Percentiles rank a stretch among this genome's conserved stretches.
Conservation (phyloP, 2,888 invertebrate species). For the Empis stercorea region DNA sequence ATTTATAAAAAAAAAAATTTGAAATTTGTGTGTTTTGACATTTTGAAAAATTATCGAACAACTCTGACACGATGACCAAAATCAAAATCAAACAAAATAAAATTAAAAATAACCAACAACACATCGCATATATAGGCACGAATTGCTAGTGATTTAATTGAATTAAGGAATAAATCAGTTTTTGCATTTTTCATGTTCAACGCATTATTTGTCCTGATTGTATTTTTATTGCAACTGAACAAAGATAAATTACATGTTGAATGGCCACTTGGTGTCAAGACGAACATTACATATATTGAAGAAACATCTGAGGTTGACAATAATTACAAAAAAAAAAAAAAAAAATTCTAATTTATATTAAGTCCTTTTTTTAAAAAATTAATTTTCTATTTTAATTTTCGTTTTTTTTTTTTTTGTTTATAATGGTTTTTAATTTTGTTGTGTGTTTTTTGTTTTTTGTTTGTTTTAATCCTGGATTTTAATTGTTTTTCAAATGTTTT, state of each 20-base stretch:
- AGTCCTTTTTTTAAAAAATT: constrained; percentile 9
- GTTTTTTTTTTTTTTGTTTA: constrained; percentile 13
- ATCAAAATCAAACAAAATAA: constrained; percentile 1
- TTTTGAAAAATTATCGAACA: too few relatives aligned
- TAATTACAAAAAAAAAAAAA: constrained; percentile 6
- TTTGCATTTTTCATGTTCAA: constrained; percentile 99
- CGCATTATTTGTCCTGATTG: constrained; percentile 96
- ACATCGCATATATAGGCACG: constrained; percentile 52
- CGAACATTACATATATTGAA: constrained; percentile 87
- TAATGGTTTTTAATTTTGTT: constrained; percentile 9
- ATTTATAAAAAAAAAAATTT: too few relatives aligned
- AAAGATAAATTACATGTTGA: constrained; percentile 95
- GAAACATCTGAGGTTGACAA: constrained; percentile 75
- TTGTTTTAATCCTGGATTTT: background rate
- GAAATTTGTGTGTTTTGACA: background rate
- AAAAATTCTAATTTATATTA: background rate
- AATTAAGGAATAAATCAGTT: constrained; percentile 92
- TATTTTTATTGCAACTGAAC: constrained; percentile 97
- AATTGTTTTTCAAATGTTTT: constrained; percentile 8
- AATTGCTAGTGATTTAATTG: constrained; percentile 80
- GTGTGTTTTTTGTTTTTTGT: constrained; percentile 11
- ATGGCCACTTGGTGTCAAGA: constrained; percentile 93
- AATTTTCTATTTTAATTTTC: constrained; percentile 12
- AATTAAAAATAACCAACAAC: constrained; percentile 6
- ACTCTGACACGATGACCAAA: too few relatives aligned